phyloP scores from a whole-genome alignment of 2,797 vertebrate genomes.

The Emydoidea blandingii region DNA sequence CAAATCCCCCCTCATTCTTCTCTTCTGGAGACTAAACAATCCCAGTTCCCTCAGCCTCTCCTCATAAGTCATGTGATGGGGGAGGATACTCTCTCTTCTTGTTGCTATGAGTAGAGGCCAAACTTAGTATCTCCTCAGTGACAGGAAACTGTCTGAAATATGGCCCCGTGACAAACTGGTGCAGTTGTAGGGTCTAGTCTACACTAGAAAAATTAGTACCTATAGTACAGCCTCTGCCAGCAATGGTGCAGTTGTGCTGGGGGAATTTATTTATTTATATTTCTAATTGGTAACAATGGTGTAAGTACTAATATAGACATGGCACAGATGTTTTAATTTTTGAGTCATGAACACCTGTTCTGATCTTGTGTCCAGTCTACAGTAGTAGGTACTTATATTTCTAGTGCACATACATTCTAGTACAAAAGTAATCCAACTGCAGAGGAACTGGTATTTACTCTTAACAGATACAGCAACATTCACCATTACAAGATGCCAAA shows the following conservation, averaged over 20 bases:
- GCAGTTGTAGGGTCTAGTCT: not conserved
- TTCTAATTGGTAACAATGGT: not conserved
- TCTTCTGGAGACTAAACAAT: too few species aligned
- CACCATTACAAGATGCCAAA: not conserved
- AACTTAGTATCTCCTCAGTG: not conserved
- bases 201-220: not conserved
- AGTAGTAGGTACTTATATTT: not conserved
- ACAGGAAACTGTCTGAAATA: not conserved
- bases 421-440: not conserved
- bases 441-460: not conserved
- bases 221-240: not conserved
- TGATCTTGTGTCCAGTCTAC: not conserved
- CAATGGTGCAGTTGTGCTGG: not conserved
- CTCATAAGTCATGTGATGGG: fast-evolving
- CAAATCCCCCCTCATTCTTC: too few species aligned
- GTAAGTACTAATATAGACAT: not conserved
- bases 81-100: not conserved
- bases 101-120: not conserved
- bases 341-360: not conserved
- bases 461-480: not conserved
- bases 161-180: not conserved
- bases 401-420: not conserved
- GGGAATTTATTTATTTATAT: not conserved
- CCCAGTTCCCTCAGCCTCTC: too few species aligned
- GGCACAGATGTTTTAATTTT: not conserved